Conservation (phyloP, 2,113 vertebrate genomes). For the Cettia cetti region DNA sequence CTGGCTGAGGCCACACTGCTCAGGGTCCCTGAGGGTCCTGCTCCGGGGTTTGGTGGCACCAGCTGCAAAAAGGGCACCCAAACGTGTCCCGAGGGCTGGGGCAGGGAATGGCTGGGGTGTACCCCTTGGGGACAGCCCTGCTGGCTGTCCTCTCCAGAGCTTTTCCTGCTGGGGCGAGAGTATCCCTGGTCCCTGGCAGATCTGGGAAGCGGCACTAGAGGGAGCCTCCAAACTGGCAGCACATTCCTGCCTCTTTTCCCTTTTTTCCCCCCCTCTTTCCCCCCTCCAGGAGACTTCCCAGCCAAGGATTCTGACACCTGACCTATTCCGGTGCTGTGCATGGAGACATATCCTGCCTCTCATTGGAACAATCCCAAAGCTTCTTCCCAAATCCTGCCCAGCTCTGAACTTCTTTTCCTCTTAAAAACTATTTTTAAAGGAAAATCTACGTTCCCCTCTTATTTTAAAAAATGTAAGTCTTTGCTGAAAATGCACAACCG, state of each 20-base stretch:
- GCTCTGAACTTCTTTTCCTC: not conserved
- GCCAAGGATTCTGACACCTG: not conserved
- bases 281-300: not conserved
- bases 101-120: fast-evolving
- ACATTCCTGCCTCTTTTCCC: fast-evolving
- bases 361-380: too few species aligned
- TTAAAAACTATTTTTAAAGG: not conserved
- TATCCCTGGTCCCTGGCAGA: not conserved
- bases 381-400: not conserved
- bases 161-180: not conserved
- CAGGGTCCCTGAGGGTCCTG: not conserved
- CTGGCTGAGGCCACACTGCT: fast-evolving
- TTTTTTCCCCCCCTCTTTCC: fast-evolving
- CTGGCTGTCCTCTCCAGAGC: fast-evolving
- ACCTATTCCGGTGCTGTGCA: not conserved
- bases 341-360: not conserved
- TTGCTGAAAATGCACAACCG: fast-evolving
- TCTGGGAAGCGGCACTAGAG: not conserved
- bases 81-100: not conserved
- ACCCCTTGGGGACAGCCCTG: fast-evolving
- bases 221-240: not conserved
- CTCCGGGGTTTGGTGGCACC: fast-evolving
- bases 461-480: not conserved
- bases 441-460: not conserved
- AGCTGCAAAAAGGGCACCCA: fast-evolving